Evolutionary conservation across 2,888 invertebrate genomes (phyloP).

Genomic region (Microctonus aethiopoides): DNA sequence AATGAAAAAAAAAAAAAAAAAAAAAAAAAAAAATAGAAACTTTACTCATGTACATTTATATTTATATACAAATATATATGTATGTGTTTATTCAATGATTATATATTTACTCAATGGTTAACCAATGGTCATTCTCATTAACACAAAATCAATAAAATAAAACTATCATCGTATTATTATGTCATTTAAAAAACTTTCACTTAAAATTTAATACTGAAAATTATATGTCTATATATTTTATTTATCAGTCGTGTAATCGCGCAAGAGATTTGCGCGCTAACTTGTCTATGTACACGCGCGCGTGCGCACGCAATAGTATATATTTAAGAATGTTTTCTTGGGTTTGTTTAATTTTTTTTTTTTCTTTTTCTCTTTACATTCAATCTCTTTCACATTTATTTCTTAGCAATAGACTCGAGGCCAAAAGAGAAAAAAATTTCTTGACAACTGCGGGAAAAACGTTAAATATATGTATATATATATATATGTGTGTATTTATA

Average conservation of each 20-base stretch:
- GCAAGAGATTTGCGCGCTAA: conserved; percentile 20
- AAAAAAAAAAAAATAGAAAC: background rate
- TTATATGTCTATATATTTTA: conserved; percentile 13
- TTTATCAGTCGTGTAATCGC: conserved; percentile 23
- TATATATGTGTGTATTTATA: background rate
- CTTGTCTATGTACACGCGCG: conserved; percentile 8
- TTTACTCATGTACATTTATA: too few relatives aligned
- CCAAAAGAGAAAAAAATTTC: conserved; percentile 9
- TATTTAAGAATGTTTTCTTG: conserved; percentile 1
- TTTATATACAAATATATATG: background rate
- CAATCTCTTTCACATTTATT: background rate
- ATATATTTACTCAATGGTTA: background rate
- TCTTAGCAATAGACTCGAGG: background rate
- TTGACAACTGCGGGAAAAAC: background rate
- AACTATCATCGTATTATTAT: conserved; percentile 16
- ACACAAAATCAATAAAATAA: conserved; percentile 14
- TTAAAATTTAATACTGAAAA: background rate
- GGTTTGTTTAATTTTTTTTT: background rate
- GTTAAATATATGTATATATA: background rate
- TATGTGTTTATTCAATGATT: background rate
- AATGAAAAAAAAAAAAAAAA: background rate
- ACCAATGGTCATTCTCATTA: conserved; percentile 9
- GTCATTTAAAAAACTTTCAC: conserved; percentile 25
- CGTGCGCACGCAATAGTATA: background rate
- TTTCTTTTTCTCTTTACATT: background rate